A percentile compares a stretch with the other conserved stretches of the same genome.
phyloP scores from a whole-genome alignment of 2,113 vertebrate genomes.

The Odontophorus gujanensis region DNA sequence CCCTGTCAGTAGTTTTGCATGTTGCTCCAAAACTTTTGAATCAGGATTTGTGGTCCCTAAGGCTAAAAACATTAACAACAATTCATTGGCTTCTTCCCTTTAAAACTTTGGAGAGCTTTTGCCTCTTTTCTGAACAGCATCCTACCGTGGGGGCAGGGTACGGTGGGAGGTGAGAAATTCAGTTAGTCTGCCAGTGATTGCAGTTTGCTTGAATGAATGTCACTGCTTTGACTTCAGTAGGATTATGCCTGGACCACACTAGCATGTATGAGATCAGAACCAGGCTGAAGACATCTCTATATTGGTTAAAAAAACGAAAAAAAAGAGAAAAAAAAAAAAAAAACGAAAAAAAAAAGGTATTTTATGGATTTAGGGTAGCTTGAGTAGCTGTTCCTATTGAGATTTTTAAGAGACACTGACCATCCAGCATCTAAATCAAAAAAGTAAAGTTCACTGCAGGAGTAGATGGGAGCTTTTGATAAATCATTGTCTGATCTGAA shows the following conservation, averaged over 20 bases:
- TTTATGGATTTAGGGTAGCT: not conserved
- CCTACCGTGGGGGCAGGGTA: not conserved
- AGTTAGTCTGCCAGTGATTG: conserved; percentile 2
- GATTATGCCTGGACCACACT: conserved; percentile 13
- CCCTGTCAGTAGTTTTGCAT: not conserved
- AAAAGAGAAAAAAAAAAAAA: not conserved
- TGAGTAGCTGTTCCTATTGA: not conserved
- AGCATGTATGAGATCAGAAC: conserved; percentile 6
- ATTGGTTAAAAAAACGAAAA: not conserved
- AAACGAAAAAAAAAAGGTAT: too few relatives aligned
- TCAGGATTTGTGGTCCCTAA: not conserved
- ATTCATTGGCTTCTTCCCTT: not conserved
- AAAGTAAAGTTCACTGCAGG: not conserved
- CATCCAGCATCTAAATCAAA: not conserved
- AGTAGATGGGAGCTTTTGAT: not conserved
- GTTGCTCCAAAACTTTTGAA: not conserved
- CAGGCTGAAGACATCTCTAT: not conserved
- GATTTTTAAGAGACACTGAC: not conserved
- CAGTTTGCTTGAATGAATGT: conserved; percentile 34
- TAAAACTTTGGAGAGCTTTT: conserved; percentile 11
- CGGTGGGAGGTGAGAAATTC: conserved; percentile 49
- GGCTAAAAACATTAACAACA: not conserved
- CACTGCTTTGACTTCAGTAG: conserved; percentile 15
- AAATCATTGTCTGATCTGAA: not conserved
- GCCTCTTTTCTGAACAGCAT: not conserved